Evolutionary conservation across 2,888 invertebrate species (phyloP), one percentile per base, ranked within the genome.

Genomic region (Aproaerema taeniolella): DNA sequence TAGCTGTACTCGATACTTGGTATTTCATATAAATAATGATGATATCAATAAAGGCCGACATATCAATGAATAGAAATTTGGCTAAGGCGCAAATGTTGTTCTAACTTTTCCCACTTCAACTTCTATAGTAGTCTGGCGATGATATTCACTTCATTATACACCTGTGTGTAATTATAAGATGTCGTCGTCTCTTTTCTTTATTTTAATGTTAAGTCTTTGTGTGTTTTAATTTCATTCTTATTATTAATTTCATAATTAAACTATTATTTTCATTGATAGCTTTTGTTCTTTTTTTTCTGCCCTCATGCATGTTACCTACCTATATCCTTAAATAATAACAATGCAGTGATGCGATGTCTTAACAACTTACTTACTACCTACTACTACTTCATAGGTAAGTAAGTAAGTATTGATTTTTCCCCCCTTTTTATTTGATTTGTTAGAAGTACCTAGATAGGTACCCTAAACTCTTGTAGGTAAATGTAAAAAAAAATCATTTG

Each of bases 211-310:
- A 83, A 82, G 83, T 67, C 78, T 80, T 74, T 80, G 83, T 83
- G 83, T 83, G 83, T 73, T 86, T n/a, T 85, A 82, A 74, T 86
- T 85, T 83, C 82, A 72, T 76, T 72, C 82, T 83, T 81, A 83
- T 79, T 82, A 80, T 83, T 82, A 81, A 72, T 82, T 85, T 82
- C 77, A 73, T 82, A 75, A 83, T 83, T 83, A 86, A 86, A 83
- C 74, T 80, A 80, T 79, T 79, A 81, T 85, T 80, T 78, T 81
- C 78, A 81, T 81, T 79, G 65, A 76, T 64, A 66, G 58, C 60
- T 76, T 79, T 81, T 71, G 75, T 79, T 78, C 61, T 75, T 82
- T 79, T 69, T 78, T 78, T 80, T 71, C 56, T 80, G 53, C 61
- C 64, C 64, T 55, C 69, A 70, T 64, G 67, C 8, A 8, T 20